Evolutionary conservation across 1,140 invertebrate species (phyloP).

Genomic region (Scylla paramamosain): DNA sequence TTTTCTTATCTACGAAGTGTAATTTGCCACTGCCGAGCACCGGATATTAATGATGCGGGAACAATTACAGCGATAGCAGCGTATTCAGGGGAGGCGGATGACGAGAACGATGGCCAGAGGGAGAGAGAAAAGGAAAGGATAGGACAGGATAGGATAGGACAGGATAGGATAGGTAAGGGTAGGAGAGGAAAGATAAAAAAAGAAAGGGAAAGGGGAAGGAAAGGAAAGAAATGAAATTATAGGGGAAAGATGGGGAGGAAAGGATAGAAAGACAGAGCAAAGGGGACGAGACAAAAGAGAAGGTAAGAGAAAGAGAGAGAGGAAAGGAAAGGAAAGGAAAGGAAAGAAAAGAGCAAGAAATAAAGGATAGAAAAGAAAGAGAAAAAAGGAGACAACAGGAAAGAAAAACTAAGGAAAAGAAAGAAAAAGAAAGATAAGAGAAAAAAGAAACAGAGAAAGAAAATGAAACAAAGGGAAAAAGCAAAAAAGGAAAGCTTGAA

Average conservation of each 20-base stretch:
- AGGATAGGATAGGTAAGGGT: too few relatives aligned
- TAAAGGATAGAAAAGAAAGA: not conserved
- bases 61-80: too few relatives aligned
- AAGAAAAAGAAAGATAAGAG: not conserved
- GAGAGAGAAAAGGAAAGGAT: not conserved
- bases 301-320: not conserved
- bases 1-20: conserved; percentile 14
- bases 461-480: not conserved
- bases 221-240: too few relatives aligned
- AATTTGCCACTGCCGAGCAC: not conserved
- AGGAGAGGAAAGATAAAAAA: not conserved
- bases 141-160: too few relatives aligned
- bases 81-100: not conserved
- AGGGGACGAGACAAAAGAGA: not conserved
- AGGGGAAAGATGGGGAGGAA: not conserved
- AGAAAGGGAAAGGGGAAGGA: not conserved
- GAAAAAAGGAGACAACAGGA: not conserved
- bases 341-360: not conserved
- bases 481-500: not conserved
- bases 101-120: not conserved
- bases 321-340: not conserved
- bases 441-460: not conserved
- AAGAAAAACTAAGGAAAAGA: not conserved
- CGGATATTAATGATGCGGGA: not conserved
- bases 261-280: not conserved